A percentile compares a stretch with the other conserved stretches of the same genome.
Evolutionary conservation across 2,797 vertebrate genomes (phyloP).

Genomic region (Myotis pilosus): DNA sequence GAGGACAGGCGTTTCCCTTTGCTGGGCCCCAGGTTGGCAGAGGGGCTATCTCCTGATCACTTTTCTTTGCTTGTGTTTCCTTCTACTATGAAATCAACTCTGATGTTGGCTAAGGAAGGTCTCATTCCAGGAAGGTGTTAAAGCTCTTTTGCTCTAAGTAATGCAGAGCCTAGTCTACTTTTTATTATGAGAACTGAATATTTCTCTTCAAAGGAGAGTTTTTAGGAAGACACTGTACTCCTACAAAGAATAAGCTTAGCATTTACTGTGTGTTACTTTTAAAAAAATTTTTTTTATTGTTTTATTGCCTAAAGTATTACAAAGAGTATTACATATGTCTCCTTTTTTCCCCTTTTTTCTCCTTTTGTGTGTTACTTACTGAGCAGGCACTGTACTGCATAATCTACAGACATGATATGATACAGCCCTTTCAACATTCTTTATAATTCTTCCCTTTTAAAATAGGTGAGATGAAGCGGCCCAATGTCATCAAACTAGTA

Average conservation of each 20-base stretch:
- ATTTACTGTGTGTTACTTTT: not conserved
- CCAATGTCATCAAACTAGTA: not conserved
- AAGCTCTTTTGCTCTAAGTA: not conserved
- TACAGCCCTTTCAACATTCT: not conserved
- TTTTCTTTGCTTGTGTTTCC: not conserved
- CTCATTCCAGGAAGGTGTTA: not conserved
- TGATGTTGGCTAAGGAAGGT: not conserved
- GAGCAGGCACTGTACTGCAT: not conserved
- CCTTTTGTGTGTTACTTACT: not conserved
- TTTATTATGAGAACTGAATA: not conserved
- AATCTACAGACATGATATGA: not conserved
- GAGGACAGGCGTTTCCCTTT: not conserved
- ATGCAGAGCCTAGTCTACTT: not conserved
- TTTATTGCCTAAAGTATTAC: no score
- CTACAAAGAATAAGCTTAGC: not conserved
- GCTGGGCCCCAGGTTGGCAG: not conserved
- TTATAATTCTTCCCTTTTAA: slow-evolving; percentile 36
- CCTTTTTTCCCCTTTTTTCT: no score
- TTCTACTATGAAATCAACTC: not conserved
- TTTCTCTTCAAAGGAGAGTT: slow-evolving; percentile 11
- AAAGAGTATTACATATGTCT: no score
- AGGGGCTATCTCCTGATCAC: not conserved
- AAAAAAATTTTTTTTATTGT: no score
- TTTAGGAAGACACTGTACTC: not conserved
- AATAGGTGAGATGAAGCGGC: not conserved